Evolutionary conservation across 1,140 invertebrate species (phyloP).

Genomic region (Drosophila sturtevanti): DNA sequence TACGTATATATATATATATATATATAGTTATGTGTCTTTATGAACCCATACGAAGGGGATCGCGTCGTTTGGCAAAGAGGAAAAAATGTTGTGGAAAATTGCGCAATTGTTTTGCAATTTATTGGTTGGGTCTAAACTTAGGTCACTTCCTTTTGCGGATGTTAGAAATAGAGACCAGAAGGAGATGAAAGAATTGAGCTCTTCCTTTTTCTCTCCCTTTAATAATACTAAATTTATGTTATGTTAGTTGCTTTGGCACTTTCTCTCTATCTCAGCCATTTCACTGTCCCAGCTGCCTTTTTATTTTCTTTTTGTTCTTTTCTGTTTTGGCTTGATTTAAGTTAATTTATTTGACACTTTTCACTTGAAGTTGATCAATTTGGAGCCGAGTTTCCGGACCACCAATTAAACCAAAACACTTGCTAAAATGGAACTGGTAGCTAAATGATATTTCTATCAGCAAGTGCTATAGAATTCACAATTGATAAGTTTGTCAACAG

Average conservation of each 20-base stretch:
- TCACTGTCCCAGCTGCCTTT: conserved; percentile 10
- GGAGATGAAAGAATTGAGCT: background rate
- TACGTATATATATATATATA: background rate
- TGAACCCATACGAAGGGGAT: no score
- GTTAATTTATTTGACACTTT: conserved; percentile 49
- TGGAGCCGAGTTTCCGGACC: conserved; percentile 5
- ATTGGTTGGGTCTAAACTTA: conserved; percentile 61
- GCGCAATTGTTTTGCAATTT: conserved; percentile 82
- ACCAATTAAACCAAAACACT: background rate
- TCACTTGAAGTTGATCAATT: background rate
- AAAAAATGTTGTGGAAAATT: conserved; percentile 79
- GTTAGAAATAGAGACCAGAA: background rate
- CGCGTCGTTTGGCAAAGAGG: conserved; percentile 4
- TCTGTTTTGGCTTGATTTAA: conserved; percentile 25
- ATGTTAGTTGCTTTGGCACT: conserved; percentile 43
- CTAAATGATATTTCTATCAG: background rate
- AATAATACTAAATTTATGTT: conserved; percentile 57
- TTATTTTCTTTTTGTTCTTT: conserved; percentile 27
- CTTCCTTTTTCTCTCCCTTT: conserved; percentile 13
- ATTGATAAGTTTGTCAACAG: background rate
- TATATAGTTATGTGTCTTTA: background rate
- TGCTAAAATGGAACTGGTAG: background rate
- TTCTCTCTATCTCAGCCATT: background rate
- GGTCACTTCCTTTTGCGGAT: conserved; percentile 12
- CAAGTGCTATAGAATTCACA: background rate